A percentile compares a stretch with the other conserved stretches of the same genome.
phyloP scores from a whole-genome alignment of 2,888 invertebrate species.

The Xestia sexstrigata region DNA sequence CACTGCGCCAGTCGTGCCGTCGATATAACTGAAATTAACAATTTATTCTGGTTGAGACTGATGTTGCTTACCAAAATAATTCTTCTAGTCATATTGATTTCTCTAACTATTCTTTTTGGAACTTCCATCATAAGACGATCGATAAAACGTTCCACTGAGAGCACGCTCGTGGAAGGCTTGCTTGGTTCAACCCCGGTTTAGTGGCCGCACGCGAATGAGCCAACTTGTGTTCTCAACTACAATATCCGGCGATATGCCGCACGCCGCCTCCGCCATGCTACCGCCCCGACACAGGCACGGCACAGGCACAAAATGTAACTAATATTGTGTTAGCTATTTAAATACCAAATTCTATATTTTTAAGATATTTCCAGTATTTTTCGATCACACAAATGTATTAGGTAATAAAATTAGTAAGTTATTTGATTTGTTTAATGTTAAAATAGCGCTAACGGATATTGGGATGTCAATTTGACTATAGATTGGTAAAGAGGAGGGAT shows the following conservation, averaged over 20 bases:
- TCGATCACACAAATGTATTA: no score
- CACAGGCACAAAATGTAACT: constrained; percentile 13
- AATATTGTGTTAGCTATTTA: constrained; percentile 3
- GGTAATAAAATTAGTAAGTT: no score
- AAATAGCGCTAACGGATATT: no score
- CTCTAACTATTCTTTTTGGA: not conserved
- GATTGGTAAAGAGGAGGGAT: no score
- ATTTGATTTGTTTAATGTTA: no score
- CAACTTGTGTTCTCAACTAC: constrained; percentile 45
- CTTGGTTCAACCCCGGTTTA: not conserved
- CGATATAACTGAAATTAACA: not conserved
- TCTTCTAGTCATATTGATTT: not conserved
- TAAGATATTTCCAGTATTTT: no score
- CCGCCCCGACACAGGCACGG: not conserved
- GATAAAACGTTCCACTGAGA: not conserved
- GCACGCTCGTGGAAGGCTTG: not conserved
- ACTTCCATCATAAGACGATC: not conserved
- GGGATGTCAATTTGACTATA: no score
- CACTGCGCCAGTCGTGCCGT: not conserved
- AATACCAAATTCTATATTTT: no score
- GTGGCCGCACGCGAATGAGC: constrained; percentile 35
- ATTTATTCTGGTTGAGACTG: not conserved
- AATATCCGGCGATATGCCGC: constrained; percentile 40
- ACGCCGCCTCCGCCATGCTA: constrained; percentile 6
- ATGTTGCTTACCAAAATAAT: constrained; percentile 4